Evolutionary conservation across 2,113 vertebrate species (phyloP), one percentile per base, ranked within the genome.

Genomic region (Myxocyprinus asiaticus): DNA sequence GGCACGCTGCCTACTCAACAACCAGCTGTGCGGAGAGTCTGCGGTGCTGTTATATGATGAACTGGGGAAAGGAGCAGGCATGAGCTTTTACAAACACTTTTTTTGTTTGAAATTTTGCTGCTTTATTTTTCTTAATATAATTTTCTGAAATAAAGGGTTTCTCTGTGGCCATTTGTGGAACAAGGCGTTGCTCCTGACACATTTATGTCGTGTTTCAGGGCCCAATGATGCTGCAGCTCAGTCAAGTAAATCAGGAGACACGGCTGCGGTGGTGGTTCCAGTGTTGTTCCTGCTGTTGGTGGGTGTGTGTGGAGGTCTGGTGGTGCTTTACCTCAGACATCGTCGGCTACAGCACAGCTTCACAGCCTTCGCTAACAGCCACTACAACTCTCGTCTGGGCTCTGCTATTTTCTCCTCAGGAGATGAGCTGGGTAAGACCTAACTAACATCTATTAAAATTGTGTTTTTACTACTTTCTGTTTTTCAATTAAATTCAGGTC

Each of bases 341-440:
- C 91, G 96, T 2, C 87, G 97, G 33, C 94, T 99, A 44, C 97
- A 98, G 89, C 96, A 92, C 91, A 99, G 95, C 87, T 99, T 99
- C 82, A 97, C 94, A 0, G 94, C 97, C 59, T 99, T 99, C 0
- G 95, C 98, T 68, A 99, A 98, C 87, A 98, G 97, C 85, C 97
- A 99, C 91, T 99, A 99, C 89, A 99, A 95, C 90, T 99, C 98
- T 10, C 94, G 98, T 61, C 92, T 99, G 59, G 98, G 98, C 58
- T 96, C 98, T 0, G 97, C 98, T 78, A 95, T 99, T 84, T 99
- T 99, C 93, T 99, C 97, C 76, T 97, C 97, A 0, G 98, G 97
- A 33, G 96, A 99, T 0, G 97, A 99, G 78, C 91, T 99, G 82
- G 97, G 97, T 99, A 87, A 76, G 91, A 67, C 4, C 14, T n/a